These are phyloP conservation scores for Stigmatopora argus DNA, from an alignment of 2,113 vertebrate species.

Conservation along the genomic window DNA sequence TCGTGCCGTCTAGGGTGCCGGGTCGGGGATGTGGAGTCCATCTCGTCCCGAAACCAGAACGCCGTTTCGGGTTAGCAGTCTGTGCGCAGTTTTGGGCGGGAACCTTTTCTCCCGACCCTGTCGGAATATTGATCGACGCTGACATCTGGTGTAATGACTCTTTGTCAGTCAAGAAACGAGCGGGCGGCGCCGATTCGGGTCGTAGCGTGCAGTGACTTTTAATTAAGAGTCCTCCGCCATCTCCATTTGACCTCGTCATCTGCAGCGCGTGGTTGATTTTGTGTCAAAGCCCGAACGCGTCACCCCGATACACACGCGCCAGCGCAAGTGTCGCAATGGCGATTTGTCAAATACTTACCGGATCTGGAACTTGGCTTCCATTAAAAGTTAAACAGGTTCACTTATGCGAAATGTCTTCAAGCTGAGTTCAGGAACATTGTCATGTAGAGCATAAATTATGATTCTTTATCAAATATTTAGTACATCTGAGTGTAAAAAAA, in stretches of 20 bases:
- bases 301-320: background rate
- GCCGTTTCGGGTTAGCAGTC: conserved; percentile 63
- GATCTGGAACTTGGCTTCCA: background rate
- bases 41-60: conserved; percentile 38
- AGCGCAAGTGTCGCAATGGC: background rate
- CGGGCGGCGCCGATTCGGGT: conserved; percentile 55
- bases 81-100: conserved; percentile 47
- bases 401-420: background rate
- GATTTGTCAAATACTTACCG: background rate
- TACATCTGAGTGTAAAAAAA: background rate
- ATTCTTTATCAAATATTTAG: background rate
- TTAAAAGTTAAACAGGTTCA: conserved; percentile 5
- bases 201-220: conserved; percentile 59
- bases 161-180: conserved; percentile 67
- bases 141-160: conserved; percentile 71
- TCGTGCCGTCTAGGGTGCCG: conserved; percentile 56
- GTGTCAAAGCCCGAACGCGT: conserved; percentile 22
- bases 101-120: conserved; percentile 58
- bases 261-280: conserved; percentile 16
- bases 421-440: background rate
- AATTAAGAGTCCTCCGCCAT: conserved; percentile 59
- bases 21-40: conserved; percentile 65
- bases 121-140: conserved; percentile 72
- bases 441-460: background rate
- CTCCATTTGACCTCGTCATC: conserved; percentile 58